Evolutionary conservation across 2,888 invertebrate genomes (phyloP).

Genomic region (Gandaritis pyraliata): DNA sequence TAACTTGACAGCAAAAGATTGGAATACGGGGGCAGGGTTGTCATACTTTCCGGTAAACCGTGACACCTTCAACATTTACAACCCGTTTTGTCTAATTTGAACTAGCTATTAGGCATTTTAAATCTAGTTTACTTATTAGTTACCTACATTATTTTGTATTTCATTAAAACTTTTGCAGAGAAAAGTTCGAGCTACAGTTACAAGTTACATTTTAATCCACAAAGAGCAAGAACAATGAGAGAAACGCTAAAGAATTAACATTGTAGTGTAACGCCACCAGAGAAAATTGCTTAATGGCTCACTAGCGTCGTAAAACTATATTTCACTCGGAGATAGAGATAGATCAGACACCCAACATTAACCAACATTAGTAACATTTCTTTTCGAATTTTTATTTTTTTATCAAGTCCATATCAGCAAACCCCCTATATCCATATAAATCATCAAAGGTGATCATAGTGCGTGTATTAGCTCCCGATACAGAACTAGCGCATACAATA

Average conservation of each 20-base stretch:
- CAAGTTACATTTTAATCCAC: conserved; percentile 16
- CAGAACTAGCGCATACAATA: too few species aligned
- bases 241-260: conserved; percentile 40
- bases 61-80: background rate
- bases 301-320: conserved; percentile 77
- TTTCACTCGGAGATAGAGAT: conserved; percentile 54
- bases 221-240: conserved; percentile 30
- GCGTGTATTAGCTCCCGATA: too few species aligned
- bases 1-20: too few species aligned
- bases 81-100: background rate
- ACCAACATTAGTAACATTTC: too few species aligned
- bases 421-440: too few species aligned
- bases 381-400: too few species aligned
- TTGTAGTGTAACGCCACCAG: conserved; percentile 44
- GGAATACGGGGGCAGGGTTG: too few species aligned
- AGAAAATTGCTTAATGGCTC: conserved; percentile 64
- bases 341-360: conserved; percentile 38
- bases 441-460: too few species aligned
- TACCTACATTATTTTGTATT: too few species aligned
- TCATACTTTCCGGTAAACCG: conserved; percentile 4
- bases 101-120: too few species aligned
- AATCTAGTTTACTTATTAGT: too few species aligned
- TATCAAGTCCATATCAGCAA: too few species aligned
- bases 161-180: background rate
- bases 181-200: background rate